These are phyloP conservation scores for Atethmia centrago DNA, from an alignment of 2,888 invertebrate species.

Conservation along the genomic window DNA sequence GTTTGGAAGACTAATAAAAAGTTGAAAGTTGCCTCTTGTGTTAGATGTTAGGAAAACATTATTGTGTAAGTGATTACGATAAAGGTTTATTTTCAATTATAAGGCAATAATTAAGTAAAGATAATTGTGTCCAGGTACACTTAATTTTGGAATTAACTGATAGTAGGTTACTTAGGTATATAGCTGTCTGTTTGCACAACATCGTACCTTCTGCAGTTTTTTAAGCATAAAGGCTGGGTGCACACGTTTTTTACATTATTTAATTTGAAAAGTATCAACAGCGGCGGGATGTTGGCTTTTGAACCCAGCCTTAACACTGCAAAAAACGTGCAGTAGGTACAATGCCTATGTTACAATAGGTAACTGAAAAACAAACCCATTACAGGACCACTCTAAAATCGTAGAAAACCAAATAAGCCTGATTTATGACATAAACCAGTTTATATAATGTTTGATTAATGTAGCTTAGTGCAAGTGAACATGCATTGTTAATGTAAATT, in stretches of 20 bases:
- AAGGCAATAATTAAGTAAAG: no score
- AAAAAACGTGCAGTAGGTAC: no score
- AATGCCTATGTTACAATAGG: not conserved
- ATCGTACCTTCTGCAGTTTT: no score
- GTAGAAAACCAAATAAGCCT: not conserved
- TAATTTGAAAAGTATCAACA: not conserved
- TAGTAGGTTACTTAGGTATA: no score
- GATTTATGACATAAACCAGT: slow-evolving; percentile 33
- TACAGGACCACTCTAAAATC: not conserved
- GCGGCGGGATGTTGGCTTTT: not conserved
- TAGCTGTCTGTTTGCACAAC: no score
- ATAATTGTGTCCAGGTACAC: no score
- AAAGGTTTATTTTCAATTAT: no score
- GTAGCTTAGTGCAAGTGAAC: slow-evolving; percentile 13
- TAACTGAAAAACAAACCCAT: not conserved
- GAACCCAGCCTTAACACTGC: not conserved
- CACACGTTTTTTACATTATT: no score
- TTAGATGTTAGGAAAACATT: no score
- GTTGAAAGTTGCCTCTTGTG: not conserved
- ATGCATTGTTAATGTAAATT: slow-evolving; percentile 39
- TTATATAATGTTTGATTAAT: slow-evolving; percentile 29
- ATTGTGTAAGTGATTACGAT: no score
- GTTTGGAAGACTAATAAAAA: slow-evolving; percentile 18
- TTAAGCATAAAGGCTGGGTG: no score
- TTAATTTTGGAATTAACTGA: no score